Evolutionary conservation across 1,140 invertebrate genomes (phyloP).

Genomic region (Drosophila rufa): DNA sequence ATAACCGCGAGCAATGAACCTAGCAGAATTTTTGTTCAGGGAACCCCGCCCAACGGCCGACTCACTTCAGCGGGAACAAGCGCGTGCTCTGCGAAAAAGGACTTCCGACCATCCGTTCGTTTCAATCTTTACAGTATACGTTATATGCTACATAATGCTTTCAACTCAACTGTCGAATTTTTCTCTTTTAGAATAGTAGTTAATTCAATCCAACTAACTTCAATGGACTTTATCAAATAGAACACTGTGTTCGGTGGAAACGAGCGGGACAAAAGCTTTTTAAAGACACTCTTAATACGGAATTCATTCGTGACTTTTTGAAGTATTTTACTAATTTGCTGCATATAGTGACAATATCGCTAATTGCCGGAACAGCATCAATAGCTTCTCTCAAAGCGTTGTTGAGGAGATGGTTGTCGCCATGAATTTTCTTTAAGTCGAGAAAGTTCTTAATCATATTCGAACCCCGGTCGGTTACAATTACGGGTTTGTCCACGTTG

Average conservation of each 20-base stretch:
- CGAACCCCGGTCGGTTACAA: too few relatives aligned
- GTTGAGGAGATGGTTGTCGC: background rate
- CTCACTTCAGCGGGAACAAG: too few relatives aligned
- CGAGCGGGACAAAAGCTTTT: background rate
- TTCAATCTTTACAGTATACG: too few relatives aligned
- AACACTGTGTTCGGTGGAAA: background rate
- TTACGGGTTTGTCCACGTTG: too few relatives aligned
- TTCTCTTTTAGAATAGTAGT: background rate
- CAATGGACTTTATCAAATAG: background rate
- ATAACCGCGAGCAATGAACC: too few relatives aligned
- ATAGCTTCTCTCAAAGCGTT: background rate
- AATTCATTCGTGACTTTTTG: background rate
- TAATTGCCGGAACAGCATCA: background rate
- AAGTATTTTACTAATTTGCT: background rate
- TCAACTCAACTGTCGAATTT: background rate
- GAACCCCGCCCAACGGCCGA: too few relatives aligned
- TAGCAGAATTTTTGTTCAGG: too few relatives aligned
- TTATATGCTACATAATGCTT: too few relatives aligned
- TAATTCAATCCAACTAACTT: background rate
- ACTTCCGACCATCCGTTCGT: too few relatives aligned
- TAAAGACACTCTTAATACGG: background rate
- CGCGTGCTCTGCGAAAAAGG: too few relatives aligned
- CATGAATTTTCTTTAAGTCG: too few relatives aligned
- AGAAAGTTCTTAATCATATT: too few relatives aligned
- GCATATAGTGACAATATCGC: background rate